A percentile compares a stretch with the other conserved stretches of the same genome.
These are phyloP conservation scores for Alethe diademata DNA, from an alignment of 2,113 vertebrate genomes.

Conservation along the genomic window DNA sequence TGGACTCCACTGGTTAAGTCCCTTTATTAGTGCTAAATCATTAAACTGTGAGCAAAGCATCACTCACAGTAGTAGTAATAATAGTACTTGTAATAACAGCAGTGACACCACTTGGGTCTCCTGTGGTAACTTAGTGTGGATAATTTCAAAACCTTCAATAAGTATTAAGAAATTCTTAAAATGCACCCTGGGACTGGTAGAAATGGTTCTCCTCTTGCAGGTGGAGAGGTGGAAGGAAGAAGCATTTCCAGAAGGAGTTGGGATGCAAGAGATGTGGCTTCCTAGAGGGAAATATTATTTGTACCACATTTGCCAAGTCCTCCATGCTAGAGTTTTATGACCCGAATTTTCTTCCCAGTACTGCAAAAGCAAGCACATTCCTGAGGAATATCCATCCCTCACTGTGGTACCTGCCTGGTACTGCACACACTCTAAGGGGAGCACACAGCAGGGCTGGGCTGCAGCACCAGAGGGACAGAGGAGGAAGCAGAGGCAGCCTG, in stretches of 20 bases:
- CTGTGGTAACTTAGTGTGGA: not conserved
- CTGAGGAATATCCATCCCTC: not conserved
- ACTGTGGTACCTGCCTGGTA: not conserved
- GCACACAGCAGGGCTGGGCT: not conserved
- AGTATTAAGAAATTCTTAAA: not conserved
- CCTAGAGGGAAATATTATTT: not conserved
- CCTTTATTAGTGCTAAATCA: not conserved
- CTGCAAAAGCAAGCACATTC: not conserved
- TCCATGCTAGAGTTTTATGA: not conserved
- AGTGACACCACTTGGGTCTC: not conserved
- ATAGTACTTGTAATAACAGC: not conserved
- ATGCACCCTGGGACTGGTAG: not conserved
- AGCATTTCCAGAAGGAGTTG: not conserved
- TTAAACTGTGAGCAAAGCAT: not conserved
- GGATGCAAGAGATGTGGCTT: not conserved
- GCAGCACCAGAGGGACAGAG: not conserved
- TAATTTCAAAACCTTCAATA: constrained; percentile 11
- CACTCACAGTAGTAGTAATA: not conserved
- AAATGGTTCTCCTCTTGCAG: not conserved
- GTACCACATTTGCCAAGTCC: not conserved
- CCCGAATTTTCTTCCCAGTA: not conserved
- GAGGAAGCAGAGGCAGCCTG: not conserved
- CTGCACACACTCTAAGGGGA: fast-evolving
- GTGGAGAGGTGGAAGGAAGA: not conserved
- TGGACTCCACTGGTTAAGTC: not conserved